phyloP scores from a whole-genome alignment of 2,797 vertebrate genomes.

The Onychomys torridus region DNA sequence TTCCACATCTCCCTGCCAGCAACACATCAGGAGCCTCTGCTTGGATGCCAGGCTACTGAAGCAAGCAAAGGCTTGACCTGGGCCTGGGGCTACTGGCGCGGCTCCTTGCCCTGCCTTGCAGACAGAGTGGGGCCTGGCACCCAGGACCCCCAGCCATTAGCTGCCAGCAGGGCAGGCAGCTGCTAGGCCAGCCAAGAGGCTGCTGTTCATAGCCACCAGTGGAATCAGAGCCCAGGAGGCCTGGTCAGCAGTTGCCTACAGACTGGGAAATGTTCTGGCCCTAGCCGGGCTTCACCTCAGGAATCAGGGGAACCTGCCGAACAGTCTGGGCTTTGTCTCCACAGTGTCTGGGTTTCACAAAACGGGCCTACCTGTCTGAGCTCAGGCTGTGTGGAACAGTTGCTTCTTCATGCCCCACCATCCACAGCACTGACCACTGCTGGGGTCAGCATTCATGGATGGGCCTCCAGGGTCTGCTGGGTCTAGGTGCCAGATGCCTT shows the following conservation, averaged over 20 bases:
- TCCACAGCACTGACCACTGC: background rate
- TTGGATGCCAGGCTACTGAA: slow-evolving; percentile 58
- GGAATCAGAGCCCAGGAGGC: slow-evolving; percentile 70
- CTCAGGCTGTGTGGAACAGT: background rate
- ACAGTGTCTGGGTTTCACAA: slow-evolving; percentile 12
- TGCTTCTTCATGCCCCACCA: background rate
- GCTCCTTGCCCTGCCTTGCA: slow-evolving; percentile 70
- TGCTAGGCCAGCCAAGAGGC: slow-evolving; percentile 53
- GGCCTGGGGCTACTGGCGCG: slow-evolving; percentile 70
- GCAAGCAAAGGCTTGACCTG: slow-evolving; percentile 74
- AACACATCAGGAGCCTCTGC: background rate
- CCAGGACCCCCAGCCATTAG: slow-evolving; percentile 47
- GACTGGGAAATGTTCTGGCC: slow-evolving; percentile 72
- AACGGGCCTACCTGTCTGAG: background rate
- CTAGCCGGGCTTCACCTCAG: slow-evolving; percentile 40
- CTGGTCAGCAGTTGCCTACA: slow-evolving; percentile 68
- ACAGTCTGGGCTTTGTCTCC: slow-evolving; percentile 53
- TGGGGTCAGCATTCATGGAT: background rate
- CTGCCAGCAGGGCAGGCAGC: slow-evolving; percentile 55
- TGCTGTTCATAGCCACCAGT: background rate
- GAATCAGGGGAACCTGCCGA: slow-evolving; percentile 60
- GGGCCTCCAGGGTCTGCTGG: background rate
- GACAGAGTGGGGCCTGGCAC: slow-evolving; percentile 75
- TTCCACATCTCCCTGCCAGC: slow-evolving; percentile 54
- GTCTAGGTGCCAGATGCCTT: background rate